A percentile compares a stretch with the other conserved stretches of the same genome.
Conservation (phyloP, 2,113 vertebrate species). For the Anguilla japonica region DNA sequence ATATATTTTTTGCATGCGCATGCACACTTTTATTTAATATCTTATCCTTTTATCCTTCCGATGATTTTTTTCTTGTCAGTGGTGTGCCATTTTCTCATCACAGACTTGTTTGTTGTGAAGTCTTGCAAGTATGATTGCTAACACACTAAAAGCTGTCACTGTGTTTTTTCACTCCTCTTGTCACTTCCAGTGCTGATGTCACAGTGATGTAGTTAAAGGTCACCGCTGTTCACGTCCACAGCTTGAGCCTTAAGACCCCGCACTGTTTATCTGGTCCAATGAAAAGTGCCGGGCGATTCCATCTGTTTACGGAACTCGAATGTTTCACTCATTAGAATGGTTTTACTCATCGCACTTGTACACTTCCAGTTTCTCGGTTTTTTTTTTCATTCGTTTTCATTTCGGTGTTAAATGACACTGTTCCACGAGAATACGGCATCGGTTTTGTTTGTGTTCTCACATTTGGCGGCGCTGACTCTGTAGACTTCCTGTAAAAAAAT, state of each 20-base stretch:
- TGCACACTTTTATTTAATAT: background rate
- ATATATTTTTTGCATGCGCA: too few relatives aligned
- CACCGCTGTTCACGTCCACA: background rate
- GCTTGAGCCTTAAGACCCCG: background rate
- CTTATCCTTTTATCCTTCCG: background rate
- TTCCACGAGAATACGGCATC: too few relatives aligned
- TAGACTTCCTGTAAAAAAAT: too few relatives aligned
- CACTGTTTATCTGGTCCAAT: background rate
- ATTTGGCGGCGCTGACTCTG: too few relatives aligned
- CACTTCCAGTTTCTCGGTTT: background rate
- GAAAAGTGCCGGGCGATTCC: background rate
- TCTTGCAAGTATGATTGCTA: conserved; percentile 1
- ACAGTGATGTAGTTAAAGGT: conserved; percentile 12
- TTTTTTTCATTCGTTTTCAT: background rate
- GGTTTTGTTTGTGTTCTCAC: too few relatives aligned
- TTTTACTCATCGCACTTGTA: background rate
- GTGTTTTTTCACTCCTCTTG: background rate
- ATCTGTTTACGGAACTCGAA: background rate
- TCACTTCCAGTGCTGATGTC: conserved; percentile 4
- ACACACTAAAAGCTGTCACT: background rate
- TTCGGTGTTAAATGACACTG: background rate
- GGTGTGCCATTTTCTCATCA: conserved; percentile 6
- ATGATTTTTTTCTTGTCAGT: background rate
- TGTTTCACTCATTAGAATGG: background rate
- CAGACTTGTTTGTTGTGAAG: conserved; percentile 3